Evolutionary conservation across 2,888 invertebrate genomes (phyloP).

Genomic region (Spicauda simplicius): DNA sequence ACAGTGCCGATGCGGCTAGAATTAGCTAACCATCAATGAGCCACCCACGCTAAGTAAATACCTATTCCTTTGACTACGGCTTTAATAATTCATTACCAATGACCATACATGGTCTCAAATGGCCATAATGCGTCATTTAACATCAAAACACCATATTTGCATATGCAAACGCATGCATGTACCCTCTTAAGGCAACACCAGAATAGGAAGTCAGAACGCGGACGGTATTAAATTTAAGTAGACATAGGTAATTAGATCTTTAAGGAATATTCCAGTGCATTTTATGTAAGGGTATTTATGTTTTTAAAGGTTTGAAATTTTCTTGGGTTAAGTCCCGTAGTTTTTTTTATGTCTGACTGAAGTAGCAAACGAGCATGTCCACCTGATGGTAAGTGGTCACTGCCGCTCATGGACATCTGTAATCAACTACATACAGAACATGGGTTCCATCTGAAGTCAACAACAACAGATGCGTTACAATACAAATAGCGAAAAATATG

Average conservation of each 20-base stretch:
- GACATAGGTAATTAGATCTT: slow-evolving; percentile 3
- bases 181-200: slow-evolving; percentile 23
- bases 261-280: slow-evolving; percentile 9
- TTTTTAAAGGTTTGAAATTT: no score
- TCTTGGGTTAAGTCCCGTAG: no score
- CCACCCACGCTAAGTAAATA: slow-evolving; percentile 23
- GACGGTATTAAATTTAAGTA: neutral
- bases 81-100: slow-evolving; percentile 32
- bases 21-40: slow-evolving; percentile 31
- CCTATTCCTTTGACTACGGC: slow-evolving; percentile 22
- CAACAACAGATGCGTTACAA: no score
- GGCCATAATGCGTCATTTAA: slow-evolving; percentile 36
- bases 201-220: slow-evolving; percentile 23
- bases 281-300: no score
- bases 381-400: no score
- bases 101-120: slow-evolving; percentile 27
- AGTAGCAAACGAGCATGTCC: no score
- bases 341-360: no score
- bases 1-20: slow-evolving; percentile 4
- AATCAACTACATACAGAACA: no score
- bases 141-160: slow-evolving; percentile 30
- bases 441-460: no score
- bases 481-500: no score
- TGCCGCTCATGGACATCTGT: no score
- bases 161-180: slow-evolving; percentile 28